Base-by-base conservation (phyloP, 2,113 vertebrate species). In the Equus przewalskii region DNA sequence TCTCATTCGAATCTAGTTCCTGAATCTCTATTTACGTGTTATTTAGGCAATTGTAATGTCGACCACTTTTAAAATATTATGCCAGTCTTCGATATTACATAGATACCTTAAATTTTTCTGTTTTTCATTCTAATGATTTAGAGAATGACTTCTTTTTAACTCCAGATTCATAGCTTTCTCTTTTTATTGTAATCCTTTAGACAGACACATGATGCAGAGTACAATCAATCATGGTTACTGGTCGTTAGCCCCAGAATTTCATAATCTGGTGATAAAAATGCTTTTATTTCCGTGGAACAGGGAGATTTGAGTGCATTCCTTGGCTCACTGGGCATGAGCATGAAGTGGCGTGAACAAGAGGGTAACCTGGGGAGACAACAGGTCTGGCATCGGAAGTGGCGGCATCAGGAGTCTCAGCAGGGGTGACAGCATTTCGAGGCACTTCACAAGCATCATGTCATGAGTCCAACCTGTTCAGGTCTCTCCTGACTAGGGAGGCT, bases 331-430 rank as follows among this genome's bases (percentile, higher is more conserved):
- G 1, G 82, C 41, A 95, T n/a, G 70, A 82, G 16, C 10, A 3
- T 44, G 41, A 97, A 97, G 7, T 46, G 13, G 6, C 10, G 14
- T 51, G 93, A 98, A 14, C 6, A 93, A 93, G 95, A 88, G 78
- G 69, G 41, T 30, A 14, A 94, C 44, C 28, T 4, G 26, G 88
- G 72, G 89, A 33, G 1, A 78, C 60, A 82, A 94, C 89, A 33
- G 0, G 24, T 14, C 81, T 98, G 98, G 95, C 97, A 96, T 1
- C 6, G 4, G 44, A 41, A 97, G 49, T 19, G 41, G 62, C 56
- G 73, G 60, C 97, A 98, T 97, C 98, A 98, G 98, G 96, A 97
- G 5, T 41, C 97, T 91, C 97, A 80, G 93, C 54, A 88, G 90
- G 97, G 96, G 36, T 44, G 70, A 22, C 76, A 90, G 87, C 1